Evolutionary conservation across 2,888 invertebrate genomes (phyloP), one percentile per base, ranked within the genome.

Genomic region (Anoncus sp.): DNA sequence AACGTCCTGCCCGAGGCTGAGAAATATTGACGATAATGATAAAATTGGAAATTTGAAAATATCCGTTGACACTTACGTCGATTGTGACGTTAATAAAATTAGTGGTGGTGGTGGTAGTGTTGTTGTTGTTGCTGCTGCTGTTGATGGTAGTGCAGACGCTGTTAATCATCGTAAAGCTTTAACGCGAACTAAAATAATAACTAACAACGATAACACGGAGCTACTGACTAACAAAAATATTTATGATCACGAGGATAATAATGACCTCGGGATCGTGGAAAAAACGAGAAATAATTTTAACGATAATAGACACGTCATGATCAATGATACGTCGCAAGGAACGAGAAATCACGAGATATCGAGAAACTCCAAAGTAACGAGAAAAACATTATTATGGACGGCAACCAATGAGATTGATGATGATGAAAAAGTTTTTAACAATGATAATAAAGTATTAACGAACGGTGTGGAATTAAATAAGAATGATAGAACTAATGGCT

Each of bases 181-280:
- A 53, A 81, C 84, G 83, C 79, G 84, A 73, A 85, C 85, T 87
- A 87, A 87, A 84, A 81, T 81, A 78, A 80, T 86, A 65, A 88
- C 86, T 89, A 90, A 89, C 82, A 75, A 81, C 81, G 85, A 83
- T 88, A 90, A 88, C 87, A 87, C 85, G 82, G 85, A 87, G 70
- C 83, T 83, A 77, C 81, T 85, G 81, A 85, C 85, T 85, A 89
- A 88, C 85, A 88, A 89, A 82, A 87, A 89, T 82, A 85, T 79
- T 62, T 85, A 83, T 75, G 82, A 81, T 80, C 82, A 81, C 79
- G 81, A 82, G 82, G 75, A 82, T 51, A 10, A 31, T 3, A 31
- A 31, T 3, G 49, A 73, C 60, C 59, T 81, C 63, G 80, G 57
- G 59, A 55, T 43, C 60, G 74, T 63, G 20, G 24, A 63, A 38